Percentiles rank a stretch among this genome's conserved stretches.
phyloP scores from a whole-genome alignment of 2,888 invertebrate genomes.

The Strigamia crassipes region DNA sequence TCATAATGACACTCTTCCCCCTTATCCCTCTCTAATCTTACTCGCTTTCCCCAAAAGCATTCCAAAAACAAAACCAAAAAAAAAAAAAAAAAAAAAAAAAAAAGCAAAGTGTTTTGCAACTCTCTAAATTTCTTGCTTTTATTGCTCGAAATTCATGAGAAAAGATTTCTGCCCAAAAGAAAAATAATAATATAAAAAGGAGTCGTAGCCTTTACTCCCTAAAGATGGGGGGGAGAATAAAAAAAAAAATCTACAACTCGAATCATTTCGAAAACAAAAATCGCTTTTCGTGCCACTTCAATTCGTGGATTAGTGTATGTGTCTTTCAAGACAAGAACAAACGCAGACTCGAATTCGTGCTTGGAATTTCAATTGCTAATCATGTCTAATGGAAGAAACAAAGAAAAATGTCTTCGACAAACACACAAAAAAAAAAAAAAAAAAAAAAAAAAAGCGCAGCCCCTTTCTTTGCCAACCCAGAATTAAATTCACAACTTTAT shows the following conservation, averaged over 20 bases:
- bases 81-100: neutral
- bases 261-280: neutral
- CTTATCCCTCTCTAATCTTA: neutral
- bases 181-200: neutral
- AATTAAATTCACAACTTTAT: neutral
- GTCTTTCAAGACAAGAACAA: neutral
- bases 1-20: neutral
- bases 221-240: neutral
- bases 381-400: slow-evolving; percentile 1
- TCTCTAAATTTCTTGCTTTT: neutral
- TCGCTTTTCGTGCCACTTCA: neutral
- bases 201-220: neutral
- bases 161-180: neutral
- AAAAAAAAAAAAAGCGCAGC: neutral
- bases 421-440: neutral
- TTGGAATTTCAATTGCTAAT: slow-evolving; percentile 26
- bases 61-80: too few relatives aligned
- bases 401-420: neutral
- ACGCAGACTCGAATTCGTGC: slow-evolving; percentile 3
- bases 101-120: neutral
- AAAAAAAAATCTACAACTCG: neutral
- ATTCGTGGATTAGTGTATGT: neutral
- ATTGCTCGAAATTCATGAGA: neutral
- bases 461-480: neutral
- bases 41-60: neutral